These are phyloP conservation scores for Drosophila nigromelanica DNA, from an alignment of 1,140 invertebrate species.

Conservation along the genomic window DNA sequence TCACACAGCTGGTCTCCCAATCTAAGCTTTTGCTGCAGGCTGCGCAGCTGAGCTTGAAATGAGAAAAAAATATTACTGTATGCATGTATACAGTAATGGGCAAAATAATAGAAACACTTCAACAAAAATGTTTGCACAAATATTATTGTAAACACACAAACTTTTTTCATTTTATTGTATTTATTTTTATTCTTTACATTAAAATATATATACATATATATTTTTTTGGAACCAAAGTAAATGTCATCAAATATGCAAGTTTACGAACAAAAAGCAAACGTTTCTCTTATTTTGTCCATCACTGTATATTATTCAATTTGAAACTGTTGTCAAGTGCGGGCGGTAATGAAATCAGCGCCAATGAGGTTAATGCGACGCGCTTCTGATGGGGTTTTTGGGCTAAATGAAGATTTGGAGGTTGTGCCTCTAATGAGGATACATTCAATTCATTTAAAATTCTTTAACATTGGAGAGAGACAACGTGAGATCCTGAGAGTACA, in stretches of 20 bases:
- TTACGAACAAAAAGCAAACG: too few species aligned
- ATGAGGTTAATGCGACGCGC: conserved; percentile 8
- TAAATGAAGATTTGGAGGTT: background rate
- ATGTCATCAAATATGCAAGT: too few species aligned
- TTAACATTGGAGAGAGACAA: background rate
- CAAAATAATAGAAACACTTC: too few species aligned
- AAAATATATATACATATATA: too few species aligned
- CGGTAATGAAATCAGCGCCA: conserved; percentile 15
- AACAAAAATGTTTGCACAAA: too few species aligned
- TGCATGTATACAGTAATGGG: background rate
- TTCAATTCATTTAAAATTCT: conserved; percentile 32
- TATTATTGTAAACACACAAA: too few species aligned
- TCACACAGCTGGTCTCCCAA: background rate
- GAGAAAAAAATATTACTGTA: conserved; percentile 5
- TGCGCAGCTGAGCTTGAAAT: conserved; percentile 40
- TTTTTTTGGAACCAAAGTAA: too few species aligned
- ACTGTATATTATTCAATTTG: conserved; percentile 32
- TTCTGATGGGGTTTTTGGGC: background rate
- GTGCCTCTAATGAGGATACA: conserved; percentile 35
- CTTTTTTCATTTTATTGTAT: too few species aligned
- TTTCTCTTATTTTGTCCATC: background rate
- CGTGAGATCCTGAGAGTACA: conserved; percentile 1
- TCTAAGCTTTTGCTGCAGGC: conserved; percentile 6
- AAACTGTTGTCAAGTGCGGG: conserved; percentile 26
- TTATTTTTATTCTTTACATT: too few species aligned